phyloP scores from a whole-genome alignment of 2,888 invertebrate genomes.

The Ormia ochracea region DNA sequence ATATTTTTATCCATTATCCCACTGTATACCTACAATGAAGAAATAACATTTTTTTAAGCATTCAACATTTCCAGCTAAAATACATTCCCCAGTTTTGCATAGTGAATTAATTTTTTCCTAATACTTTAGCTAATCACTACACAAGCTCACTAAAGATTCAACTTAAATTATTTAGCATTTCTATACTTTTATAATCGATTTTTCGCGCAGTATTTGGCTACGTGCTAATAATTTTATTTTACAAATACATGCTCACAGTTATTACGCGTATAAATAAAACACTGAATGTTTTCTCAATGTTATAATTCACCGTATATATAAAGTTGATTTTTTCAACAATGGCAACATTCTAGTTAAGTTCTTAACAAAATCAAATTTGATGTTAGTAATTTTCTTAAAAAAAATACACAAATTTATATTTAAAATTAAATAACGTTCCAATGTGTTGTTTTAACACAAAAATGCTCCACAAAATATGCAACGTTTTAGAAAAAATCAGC shows the following conservation, averaged over 20 bases:
- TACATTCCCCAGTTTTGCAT: neutral
- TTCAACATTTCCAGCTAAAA: neutral
- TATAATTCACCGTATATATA: conserved; percentile 31
- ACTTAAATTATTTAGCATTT: neutral
- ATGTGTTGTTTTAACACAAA: neutral
- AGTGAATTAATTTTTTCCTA: neutral
- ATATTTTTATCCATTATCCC: neutral
- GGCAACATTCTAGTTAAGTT: neutral
- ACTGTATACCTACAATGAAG: neutral
- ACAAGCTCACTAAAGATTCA: neutral
- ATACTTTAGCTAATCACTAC: neutral
- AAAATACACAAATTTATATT: neutral
- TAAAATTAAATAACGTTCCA: neutral
- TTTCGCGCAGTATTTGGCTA: conserved; percentile 57
- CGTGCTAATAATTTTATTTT: conserved; percentile 29
- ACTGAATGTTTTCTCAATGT: conserved; percentile 29
- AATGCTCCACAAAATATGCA: conserved; percentile 64
- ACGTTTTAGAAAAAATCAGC: conserved; percentile 61
- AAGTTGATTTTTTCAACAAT: neutral
- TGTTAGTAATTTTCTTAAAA: neutral
- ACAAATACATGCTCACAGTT: conserved; percentile 22
- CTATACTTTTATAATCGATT: conserved; percentile 55
- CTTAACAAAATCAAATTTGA: neutral
- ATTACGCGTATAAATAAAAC: conserved; percentile 12
- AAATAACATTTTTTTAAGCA: neutral